phyloP scores from a whole-genome alignment of 2,888 invertebrate genomes.

The Tachina lurida region DNA sequence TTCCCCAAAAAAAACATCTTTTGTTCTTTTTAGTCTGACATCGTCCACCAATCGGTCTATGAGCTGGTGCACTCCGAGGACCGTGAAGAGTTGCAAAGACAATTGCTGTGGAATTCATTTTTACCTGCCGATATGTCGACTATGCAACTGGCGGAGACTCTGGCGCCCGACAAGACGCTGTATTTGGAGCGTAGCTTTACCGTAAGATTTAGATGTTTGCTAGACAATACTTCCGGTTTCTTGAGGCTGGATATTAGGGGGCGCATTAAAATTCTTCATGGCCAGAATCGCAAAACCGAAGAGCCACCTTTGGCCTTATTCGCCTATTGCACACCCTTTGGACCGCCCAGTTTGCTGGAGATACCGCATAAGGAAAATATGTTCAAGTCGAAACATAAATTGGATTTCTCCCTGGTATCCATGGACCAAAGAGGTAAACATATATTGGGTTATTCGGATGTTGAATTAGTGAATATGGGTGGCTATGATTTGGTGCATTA shows the following conservation, averaged over 20 bases:
- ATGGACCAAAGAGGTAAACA: slow-evolving; percentile 99
- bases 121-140: slow-evolving; percentile 86
- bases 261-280: slow-evolving; percentile 96
- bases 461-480: slow-evolving; percentile 95
- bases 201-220: slow-evolving; percentile 98
- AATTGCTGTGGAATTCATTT: slow-evolving; percentile 97
- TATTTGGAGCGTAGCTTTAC: slow-evolving; percentile 98
- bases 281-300: slow-evolving; percentile 97
- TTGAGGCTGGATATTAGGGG: slow-evolving; percentile 98
- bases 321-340: slow-evolving; percentile 99
- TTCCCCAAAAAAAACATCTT: not conserved
- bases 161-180: slow-evolving; percentile 94
- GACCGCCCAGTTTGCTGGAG: slow-evolving; percentile 97
- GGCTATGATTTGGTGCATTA: slow-evolving; percentile 99
- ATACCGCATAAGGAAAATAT: slow-evolving; percentile 99
- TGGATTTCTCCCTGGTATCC: slow-evolving; percentile 97
- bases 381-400: slow-evolving; percentile 99
- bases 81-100: slow-evolving; percentile 97
- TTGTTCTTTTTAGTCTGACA: slow-evolving; percentile 93
- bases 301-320: slow-evolving; percentile 97
- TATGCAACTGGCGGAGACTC: slow-evolving; percentile 92
- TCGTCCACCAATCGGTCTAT: slow-evolving; percentile 99
- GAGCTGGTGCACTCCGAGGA: slow-evolving; percentile 99
- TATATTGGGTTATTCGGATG: slow-evolving; percentile 96
- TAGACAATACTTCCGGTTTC: slow-evolving; percentile 99